Percentiles rank a stretch among this genome's conserved stretches.
Conservation (phyloP, 2,888 invertebrate species). For the Rambutsinella grinnellia region DNA sequence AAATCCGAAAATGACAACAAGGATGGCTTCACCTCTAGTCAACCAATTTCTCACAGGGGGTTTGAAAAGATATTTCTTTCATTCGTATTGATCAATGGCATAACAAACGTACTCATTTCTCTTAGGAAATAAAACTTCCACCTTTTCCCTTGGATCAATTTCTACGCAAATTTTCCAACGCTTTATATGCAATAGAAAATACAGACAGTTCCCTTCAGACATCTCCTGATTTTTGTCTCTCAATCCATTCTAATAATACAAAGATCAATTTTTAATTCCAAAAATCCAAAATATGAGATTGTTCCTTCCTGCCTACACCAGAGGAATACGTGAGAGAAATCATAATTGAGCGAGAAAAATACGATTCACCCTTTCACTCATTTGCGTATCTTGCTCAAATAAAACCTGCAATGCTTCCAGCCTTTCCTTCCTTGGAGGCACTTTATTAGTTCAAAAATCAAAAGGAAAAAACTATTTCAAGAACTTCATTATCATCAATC, state of each 20-base stretch:
- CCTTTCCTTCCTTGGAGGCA: slow-evolving; percentile 27
- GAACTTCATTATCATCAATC: slow-evolving; percentile 48
- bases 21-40: too few relatives aligned
- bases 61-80: too few relatives aligned
- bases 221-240: too few relatives aligned
- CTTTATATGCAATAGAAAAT: slow-evolving; percentile 3
- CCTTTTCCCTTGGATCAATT: slow-evolving; percentile 21
- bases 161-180: slow-evolving; percentile 16
- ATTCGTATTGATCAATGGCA: too few relatives aligned
- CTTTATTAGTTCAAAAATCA: slow-evolving; percentile 23
- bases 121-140: slow-evolving; percentile 5
- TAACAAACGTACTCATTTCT: too few relatives aligned
- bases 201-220: too few relatives aligned
- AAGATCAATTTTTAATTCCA: slow-evolving; percentile 60
- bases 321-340: slow-evolving; percentile 55
- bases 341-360: slow-evolving; percentile 19
- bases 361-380: too few relatives aligned
- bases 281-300: slow-evolving; percentile 32
- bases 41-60: too few relatives aligned
- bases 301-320: slow-evolving; percentile 18
- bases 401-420: too few relatives aligned
- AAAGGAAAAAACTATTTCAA: slow-evolving; percentile 25
- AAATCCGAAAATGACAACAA: too few relatives aligned
- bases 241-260: slow-evolving; percentile 56
- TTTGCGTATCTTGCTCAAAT: too few relatives aligned